These are phyloP conservation scores for Sinonovacula constricta DNA, from an alignment of 1,140 invertebrate species.

Conservation along the genomic window DNA sequence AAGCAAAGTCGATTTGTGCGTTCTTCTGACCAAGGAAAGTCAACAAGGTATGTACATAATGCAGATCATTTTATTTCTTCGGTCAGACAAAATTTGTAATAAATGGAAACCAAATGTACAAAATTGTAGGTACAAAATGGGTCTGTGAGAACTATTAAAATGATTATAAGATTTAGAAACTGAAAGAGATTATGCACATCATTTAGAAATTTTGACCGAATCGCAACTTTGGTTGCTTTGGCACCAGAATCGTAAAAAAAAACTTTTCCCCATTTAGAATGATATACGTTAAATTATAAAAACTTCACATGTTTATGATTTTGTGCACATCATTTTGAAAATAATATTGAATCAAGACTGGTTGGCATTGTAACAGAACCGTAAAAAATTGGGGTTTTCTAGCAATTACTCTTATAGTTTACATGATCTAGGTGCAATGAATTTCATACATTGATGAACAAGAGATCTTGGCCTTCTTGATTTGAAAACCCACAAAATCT, in stretches of 20 bases:
- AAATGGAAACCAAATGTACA: constrained; percentile 5
- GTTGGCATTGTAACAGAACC: constrained; percentile 1
- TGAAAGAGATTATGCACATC: constrained; percentile 10
- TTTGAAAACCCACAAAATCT: constrained; percentile 15
- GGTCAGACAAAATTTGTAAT: constrained; percentile 13
- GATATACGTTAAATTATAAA: no score
- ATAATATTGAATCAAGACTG: constrained; percentile 7
- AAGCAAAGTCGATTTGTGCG: constrained; percentile 12
- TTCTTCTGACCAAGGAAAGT: constrained; percentile 10
- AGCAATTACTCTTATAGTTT: constrained; percentile 7
- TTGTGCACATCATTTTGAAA: no score
- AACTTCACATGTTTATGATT: no score
- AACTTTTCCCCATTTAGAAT: no score
- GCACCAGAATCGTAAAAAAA: no score
- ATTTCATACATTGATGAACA: constrained; percentile 13
- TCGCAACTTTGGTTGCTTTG: no score
- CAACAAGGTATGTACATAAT: constrained; percentile 13
- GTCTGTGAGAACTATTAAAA: constrained; percentile 13
- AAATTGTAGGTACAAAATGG: constrained; percentile 6
- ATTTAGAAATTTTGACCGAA: constrained; percentile 15
- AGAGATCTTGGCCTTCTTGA: constrained; percentile 6
- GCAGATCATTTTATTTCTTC: constrained; percentile 9
- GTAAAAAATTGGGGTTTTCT: constrained; percentile 8
- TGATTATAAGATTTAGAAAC: constrained; percentile 7
- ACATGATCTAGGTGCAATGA: constrained; percentile 8